Conservation (phyloP, 2,797 vertebrate species). For the Gymnocypris eckloni region DNA sequence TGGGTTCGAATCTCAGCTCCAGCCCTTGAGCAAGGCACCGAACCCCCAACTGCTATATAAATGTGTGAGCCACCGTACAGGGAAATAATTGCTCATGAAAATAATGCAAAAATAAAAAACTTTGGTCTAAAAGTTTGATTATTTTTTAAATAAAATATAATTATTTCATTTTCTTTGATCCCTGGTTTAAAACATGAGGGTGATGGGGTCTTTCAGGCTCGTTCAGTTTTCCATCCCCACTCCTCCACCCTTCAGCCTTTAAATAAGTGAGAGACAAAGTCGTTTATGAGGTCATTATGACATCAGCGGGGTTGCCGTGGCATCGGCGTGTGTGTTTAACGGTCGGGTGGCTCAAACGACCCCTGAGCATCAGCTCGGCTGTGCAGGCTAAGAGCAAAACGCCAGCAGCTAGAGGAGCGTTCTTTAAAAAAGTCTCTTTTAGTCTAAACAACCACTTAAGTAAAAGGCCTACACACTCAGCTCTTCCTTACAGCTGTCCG, state of each 20-base stretch:
- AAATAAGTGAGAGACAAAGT: constrained; percentile 40
- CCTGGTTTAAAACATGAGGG: not conserved
- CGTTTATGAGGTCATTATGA: constrained; percentile 58
- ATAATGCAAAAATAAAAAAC: not conserved
- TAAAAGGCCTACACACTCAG: constrained; percentile 38
- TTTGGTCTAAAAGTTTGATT: not conserved
- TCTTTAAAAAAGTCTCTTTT: constrained; percentile 29
- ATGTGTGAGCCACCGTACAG: not conserved
- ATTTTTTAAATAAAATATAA: not conserved
- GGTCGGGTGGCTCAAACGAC: constrained; percentile 41
- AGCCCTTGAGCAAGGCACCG: no score
- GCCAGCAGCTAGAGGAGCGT: not conserved
- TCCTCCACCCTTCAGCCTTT: constrained; percentile 29
- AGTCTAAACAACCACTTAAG: constrained; percentile 33
- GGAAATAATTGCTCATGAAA: not conserved
- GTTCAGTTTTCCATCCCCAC: constrained; percentile 31
- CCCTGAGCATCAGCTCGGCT: constrained; percentile 27
- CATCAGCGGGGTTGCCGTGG: constrained; percentile 57
- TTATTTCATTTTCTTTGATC: not conserved
- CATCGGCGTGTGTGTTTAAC: constrained; percentile 45
- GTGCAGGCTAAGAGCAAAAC: constrained; percentile 34
- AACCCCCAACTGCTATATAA: no score
- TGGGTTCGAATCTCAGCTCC: no score
- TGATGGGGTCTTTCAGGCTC: constrained; percentile 39
- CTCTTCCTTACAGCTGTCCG: constrained; percentile 47